Base-by-base conservation (phyloP, 2,113 vertebrate genomes). In the Xiphophorus hellerii region DNA sequence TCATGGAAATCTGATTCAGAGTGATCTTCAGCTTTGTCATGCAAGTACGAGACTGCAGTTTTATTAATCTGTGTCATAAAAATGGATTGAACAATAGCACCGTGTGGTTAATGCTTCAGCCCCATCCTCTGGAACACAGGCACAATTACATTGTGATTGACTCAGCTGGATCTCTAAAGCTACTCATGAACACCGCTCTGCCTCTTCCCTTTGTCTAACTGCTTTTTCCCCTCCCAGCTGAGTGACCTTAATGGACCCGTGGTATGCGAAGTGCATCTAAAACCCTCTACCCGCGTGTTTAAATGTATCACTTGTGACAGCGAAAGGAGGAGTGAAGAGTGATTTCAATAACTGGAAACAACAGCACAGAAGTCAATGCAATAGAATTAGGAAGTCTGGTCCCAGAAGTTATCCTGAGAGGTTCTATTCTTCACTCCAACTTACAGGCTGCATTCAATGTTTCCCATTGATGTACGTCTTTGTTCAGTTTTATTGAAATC, bases 121-220 rank as follows among this genome's bases (percentile, higher is more conserved):
- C 88, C 92, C 93, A 93, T 92, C 93, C 90, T 88, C 92, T 92
- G 92, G 93, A 93, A 83, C 91, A 81, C 35, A 84, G 62, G 83
- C 84, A 88, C 87, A 92, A 92, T 89, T 89, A 92, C 92, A 93
- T 88, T 91, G 83, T 85, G 88, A 93, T 89, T 85, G 83, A 87
- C 82, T 87, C 80, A 35, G 77, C 77, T 44, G 77, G 67, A 84
- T 88, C 81, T 84, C 81, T 74, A 75, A 83, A 86, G 76, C 68
- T 67, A 51, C 82, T 76, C 77, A 84, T 85, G 74, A 82, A 80
- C 71, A 60, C n/a, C 8, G 35, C 48, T 76, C 76, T 68, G 71
- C 67, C 58, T 25, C 81, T 77, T 88, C 61, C 71, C 39, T 79
- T 81, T 76, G 74, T 76, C 81, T 73, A 83, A 83, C 78, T 82